phyloP scores from a whole-genome alignment of 2,113 vertebrate species.

The Dipodomys merriami region DNA sequence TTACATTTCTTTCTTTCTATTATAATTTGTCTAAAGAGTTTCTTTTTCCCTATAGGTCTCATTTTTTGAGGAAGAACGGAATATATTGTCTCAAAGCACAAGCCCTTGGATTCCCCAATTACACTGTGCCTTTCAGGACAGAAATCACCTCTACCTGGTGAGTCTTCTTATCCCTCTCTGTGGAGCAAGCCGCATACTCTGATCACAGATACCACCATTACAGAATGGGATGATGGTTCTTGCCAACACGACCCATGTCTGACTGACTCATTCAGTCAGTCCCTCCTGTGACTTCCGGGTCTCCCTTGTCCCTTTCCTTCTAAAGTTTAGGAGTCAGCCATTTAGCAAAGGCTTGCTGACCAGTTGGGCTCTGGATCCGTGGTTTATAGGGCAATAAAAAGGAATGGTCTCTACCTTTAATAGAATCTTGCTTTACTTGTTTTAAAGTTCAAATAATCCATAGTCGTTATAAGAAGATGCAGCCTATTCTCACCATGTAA shows the following conservation, averaged over 20 bases:
- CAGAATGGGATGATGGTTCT: neutral
- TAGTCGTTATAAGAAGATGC: constrained; percentile 34
- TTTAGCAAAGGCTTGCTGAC: constrained; percentile 36
- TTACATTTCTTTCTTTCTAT: neutral
- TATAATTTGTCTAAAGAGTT: constrained; percentile 45
- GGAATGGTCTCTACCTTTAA: constrained; percentile 31
- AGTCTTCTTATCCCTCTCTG: constrained; percentile 69
- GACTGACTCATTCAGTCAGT: neutral
- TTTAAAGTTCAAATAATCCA: constrained; percentile 15
- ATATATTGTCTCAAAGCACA: constrained; percentile 89
- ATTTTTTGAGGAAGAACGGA: constrained; percentile 95
- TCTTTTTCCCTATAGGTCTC: constrained; percentile 87
- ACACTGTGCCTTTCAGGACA: constrained; percentile 96
- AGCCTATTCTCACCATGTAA: neutral
- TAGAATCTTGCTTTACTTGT: constrained; percentile 46
- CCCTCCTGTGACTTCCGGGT: neutral
- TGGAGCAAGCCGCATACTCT: neutral
- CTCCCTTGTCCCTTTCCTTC: neutral
- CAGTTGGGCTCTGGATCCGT: neutral
- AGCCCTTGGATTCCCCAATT: constrained; percentile 96
- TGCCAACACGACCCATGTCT: accelerated
- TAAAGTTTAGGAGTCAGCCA: neutral
- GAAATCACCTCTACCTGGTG: constrained; percentile 94
- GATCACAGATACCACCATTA: neutral
- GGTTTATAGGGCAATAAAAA: constrained; percentile 40